Conservation (phyloP, 1,140 invertebrate species). For the Zaprionus gabonicus region DNA sequence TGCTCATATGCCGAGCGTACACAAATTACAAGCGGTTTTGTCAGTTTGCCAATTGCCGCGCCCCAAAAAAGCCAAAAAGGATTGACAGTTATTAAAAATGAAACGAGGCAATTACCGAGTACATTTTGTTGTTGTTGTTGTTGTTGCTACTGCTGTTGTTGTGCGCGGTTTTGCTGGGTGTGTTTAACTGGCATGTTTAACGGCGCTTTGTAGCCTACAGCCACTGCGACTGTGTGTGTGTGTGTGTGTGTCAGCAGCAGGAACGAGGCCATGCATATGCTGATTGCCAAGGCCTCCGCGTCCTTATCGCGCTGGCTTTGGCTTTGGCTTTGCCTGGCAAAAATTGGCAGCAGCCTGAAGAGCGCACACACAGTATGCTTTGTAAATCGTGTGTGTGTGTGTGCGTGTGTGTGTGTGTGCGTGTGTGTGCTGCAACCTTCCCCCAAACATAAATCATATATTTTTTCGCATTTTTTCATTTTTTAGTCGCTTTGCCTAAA, state of each 20-base stretch:
- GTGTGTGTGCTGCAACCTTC: slow-evolving; percentile 14
- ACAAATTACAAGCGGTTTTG: slow-evolving; percentile 68
- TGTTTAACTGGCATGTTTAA: slow-evolving; percentile 77
- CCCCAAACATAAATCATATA: slow-evolving; percentile 65
- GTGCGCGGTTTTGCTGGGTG: slow-evolving; percentile 48
- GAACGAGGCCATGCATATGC: slow-evolving; percentile 61
- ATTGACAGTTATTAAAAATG: slow-evolving; percentile 82
- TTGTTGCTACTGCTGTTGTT: slow-evolving; percentile 9
- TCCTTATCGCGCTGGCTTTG: slow-evolving; percentile 52
- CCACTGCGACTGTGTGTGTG: slow-evolving; percentile 15
- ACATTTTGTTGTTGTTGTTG: slow-evolving; percentile 50
- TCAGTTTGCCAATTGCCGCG: slow-evolving; percentile 72
- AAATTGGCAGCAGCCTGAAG: slow-evolving; percentile 47
- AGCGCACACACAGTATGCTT: slow-evolving; percentile 7
- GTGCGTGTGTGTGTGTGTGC: slow-evolving; percentile 4
- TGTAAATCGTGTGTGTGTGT: not conserved
- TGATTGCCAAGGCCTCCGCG: slow-evolving; percentile 62
- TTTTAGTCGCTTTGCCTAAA: slow-evolving; percentile 18
- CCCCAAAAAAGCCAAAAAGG: slow-evolving; percentile 68
- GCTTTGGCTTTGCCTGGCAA: slow-evolving; percentile 30
- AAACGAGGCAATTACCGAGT: slow-evolving; percentile 80
- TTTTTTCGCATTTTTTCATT: slow-evolving; percentile 35
- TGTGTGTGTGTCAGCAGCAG: slow-evolving; percentile 36
- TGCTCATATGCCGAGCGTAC: slow-evolving; percentile 62
- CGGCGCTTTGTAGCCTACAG: slow-evolving; percentile 55